Evolutionary conservation across 2,797 vertebrate species (phyloP).

Genomic region (Peromyscus attwateri): DNA sequence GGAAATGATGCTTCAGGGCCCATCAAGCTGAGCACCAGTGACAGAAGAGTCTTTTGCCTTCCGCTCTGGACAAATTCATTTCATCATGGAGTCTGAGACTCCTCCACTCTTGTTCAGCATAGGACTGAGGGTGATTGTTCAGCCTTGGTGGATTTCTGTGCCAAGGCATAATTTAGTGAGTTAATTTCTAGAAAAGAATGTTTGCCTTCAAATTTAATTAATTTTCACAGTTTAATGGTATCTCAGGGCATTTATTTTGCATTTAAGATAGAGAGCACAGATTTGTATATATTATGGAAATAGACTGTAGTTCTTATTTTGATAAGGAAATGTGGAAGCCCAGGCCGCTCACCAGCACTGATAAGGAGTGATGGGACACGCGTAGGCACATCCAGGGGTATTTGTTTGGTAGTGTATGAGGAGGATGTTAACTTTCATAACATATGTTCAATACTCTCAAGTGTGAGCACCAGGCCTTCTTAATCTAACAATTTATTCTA

Average conservation of each 20-base stretch:
- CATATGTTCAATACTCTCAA: background rate
- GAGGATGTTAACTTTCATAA: conserved; percentile 31
- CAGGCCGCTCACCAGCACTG: background rate
- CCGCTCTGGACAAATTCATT: accelerated
- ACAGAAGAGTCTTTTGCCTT: background rate
- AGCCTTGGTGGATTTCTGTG: background rate
- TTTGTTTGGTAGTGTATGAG: background rate
- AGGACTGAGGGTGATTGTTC: background rate
- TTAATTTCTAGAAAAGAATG: conserved; percentile 58
- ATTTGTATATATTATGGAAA: conserved; percentile 77
- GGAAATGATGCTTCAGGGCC: background rate
- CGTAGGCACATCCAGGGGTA: background rate
- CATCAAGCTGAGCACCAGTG: too few relatives aligned
- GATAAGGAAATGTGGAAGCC: conserved; percentile 53
- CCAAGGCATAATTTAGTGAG: conserved; percentile 46
- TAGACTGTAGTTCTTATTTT: conserved; percentile 47
- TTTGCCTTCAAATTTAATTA: conserved; percentile 69
- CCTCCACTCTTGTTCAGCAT: background rate
- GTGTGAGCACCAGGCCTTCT: background rate
- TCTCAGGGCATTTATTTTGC: conserved; percentile 77
- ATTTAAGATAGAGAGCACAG: conserved; percentile 77
- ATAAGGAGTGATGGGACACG: background rate
- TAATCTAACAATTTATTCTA: conserved; percentile 22
- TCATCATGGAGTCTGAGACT: background rate
- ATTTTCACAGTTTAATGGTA: conserved; percentile 75